Base-by-base conservation (phyloP, 2,888 invertebrate species). In the Phyto melanocephala region DNA sequence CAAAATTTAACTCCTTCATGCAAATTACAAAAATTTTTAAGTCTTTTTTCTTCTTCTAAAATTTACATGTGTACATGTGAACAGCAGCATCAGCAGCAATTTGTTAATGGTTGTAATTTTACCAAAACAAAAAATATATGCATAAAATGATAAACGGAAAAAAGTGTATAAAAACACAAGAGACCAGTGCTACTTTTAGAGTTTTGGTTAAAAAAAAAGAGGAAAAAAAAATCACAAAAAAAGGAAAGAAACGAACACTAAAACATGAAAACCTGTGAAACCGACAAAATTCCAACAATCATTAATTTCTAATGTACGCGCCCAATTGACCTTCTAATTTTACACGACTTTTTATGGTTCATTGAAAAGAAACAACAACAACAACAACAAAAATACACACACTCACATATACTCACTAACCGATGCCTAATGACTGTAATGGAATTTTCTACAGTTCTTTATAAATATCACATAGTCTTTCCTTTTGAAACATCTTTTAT, bases 231-330 rank as follows among this genome's bases (percentile, higher is more conserved):
- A 8, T 10, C 24, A 15, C 37, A 11, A 10, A 28, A 24, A 40
- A 17, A 17, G 24, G n/a, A 28, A 28, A 28, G 42, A 45, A 47
- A 6, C 13, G 54, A 47, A 63, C 2, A 42, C 20, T 28, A 47
- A 68, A 47, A 56, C 45, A 75, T 54, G 33, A 40, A 54, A 65
- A 54, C 45, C 52, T 67, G 50, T 50, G 20, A 70, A 74, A 24
- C 70, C 79, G 81, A 74, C 71, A 79, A 79, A 82, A 67, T 82
- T 79, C 82, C 70, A 65, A 52, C 35, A 71, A 82, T 79, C 70
- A 82, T 75, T 75, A 65, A 79, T 82, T 82, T 79, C 79, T 75
- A 82, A 82, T 79, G 75, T 79, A 68, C 58, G 70, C 78, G 70
- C 74, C 72, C 68, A 70, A 78, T 78, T 75, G 78, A 78, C 81